phyloP scores from a whole-genome alignment of 2,113 vertebrate species.

The Zapornia atra region DNA sequence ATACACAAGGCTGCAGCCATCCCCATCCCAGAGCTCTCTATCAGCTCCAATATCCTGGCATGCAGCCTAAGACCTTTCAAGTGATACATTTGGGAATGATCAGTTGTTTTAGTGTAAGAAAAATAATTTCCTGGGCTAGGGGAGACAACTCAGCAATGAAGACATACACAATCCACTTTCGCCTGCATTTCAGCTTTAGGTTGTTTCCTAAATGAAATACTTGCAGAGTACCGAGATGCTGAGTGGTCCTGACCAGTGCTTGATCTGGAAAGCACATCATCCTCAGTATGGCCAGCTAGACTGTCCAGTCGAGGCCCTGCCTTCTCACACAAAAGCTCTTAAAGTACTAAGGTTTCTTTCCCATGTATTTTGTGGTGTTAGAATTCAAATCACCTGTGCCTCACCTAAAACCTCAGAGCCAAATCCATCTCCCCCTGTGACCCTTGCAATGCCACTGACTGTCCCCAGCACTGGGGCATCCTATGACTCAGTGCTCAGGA shows the following conservation, averaged over 20 bases:
- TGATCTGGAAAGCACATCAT: background rate
- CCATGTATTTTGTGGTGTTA: background rate
- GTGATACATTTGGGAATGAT: background rate
- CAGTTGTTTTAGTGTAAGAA: background rate
- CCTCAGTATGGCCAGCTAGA: rapidly evolving
- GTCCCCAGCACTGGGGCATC: background rate
- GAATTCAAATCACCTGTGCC: background rate
- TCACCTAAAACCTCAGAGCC: background rate
- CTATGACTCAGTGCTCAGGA: background rate
- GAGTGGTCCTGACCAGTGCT: background rate
- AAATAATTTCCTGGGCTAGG: background rate
- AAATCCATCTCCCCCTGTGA: background rate
- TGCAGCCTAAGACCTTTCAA: background rate
- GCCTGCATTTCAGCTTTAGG: background rate
- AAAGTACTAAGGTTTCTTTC: background rate
- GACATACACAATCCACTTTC: background rate
- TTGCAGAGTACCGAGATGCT: background rate
- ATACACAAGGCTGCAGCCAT: background rate
- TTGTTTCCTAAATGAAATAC: background rate
- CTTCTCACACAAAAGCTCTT: background rate
- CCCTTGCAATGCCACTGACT: background rate
- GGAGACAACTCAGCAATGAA: background rate
- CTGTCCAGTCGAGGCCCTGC: background rate
- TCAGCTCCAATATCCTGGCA: background rate
- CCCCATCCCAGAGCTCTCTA: background rate